Conservation (phyloP, 2,888 invertebrate genomes). For the Zeuzera pyrina region DNA sequence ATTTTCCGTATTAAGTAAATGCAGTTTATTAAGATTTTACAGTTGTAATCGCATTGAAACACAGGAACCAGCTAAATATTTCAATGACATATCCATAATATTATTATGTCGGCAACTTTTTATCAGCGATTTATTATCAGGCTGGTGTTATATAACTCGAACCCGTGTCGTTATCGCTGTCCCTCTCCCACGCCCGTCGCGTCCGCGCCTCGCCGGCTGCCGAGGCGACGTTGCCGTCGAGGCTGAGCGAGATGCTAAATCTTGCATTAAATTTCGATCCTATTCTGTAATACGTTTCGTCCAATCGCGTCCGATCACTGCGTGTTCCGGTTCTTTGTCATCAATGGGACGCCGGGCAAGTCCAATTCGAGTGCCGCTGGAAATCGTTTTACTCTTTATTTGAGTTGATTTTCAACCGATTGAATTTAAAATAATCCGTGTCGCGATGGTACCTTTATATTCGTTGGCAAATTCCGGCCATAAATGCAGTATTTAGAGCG, state of each 20-base stretch:
- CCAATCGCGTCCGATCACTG: conserved; percentile 76
- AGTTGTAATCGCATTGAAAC: conserved; percentile 1
- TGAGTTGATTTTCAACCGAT: conserved; percentile 27
- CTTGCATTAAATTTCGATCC: conserved; percentile 66
- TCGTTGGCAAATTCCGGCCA: conserved; percentile 16
- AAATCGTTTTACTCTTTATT: conserved; percentile 44
- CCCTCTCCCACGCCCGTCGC: conserved; percentile 34
- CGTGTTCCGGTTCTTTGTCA: conserved; percentile 80
- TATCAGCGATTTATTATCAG: conserved; percentile 69
- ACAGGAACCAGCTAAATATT: conserved; percentile 2
- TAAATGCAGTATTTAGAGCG: conserved; percentile 36
- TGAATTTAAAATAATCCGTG: not conserved
- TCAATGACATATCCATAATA: conserved; percentile 29
- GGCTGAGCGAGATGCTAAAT: conserved; percentile 39
- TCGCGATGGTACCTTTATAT: no score
- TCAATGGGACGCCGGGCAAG: conserved; percentile 79
- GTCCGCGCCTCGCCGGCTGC: conserved; percentile 9
- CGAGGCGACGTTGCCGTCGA: conserved; percentile 13
- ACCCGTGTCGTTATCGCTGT: conserved; percentile 32
- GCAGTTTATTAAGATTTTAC: no score
- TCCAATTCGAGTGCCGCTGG: conserved; percentile 61
- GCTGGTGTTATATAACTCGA: conserved; percentile 57
- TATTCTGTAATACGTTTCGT: conserved; percentile 60
- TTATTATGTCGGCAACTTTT: conserved; percentile 48
- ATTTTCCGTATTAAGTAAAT: no score